Base-by-base conservation (phyloP, 2,888 invertebrate genomes). In the Heliconius ethilla region DNA sequence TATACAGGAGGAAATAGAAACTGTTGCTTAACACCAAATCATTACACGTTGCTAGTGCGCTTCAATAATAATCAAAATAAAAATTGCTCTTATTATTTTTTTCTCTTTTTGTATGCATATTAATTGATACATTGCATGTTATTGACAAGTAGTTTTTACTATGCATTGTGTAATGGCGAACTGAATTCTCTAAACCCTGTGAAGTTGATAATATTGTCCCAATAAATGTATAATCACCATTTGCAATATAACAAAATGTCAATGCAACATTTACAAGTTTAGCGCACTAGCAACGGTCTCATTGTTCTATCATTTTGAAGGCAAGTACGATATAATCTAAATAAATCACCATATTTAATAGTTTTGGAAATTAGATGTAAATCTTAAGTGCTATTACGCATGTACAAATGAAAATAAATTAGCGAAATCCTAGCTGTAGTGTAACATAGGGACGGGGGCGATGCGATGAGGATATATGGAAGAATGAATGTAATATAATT, bases 1-100 rank as follows among this genome's bases (percentile, higher is more conserved):
- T 97, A 97, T 94, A 96, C 98, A 95, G 97, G 99, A 94, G 78
- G 92, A 93, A 77, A 91, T 94, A 72, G 92, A 93, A 80, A 90
- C 93, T 70, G 86, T 91, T 85, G 94, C 94, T 82, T 93, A 93
- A 88, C 86, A 86, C 83, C 82, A 82, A 81, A 78, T 83, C 66
- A 74, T 77, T 74, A 67, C 76, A 76, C 59, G 78, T 80, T 75
- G 81, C 75, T 80, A 75, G 80, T 80, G 81, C 77, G 69, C 78
- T 80, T 72, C 9, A 59, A 29, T 67, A 29, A 40, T 27, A 40
- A 29, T n/a, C n/a, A 59, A 59, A 59, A 59, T 65, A 18, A 13
- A 37, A n/a, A 13, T 25, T n/a, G 18, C 40, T 69, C 7, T 25
- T 45, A 25, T 40, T 27, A 40, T 69, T 45, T 18, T 40, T 45